Conservation (phyloP, 2,113 vertebrate genomes). For the Oostethus manadensis region DNA sequence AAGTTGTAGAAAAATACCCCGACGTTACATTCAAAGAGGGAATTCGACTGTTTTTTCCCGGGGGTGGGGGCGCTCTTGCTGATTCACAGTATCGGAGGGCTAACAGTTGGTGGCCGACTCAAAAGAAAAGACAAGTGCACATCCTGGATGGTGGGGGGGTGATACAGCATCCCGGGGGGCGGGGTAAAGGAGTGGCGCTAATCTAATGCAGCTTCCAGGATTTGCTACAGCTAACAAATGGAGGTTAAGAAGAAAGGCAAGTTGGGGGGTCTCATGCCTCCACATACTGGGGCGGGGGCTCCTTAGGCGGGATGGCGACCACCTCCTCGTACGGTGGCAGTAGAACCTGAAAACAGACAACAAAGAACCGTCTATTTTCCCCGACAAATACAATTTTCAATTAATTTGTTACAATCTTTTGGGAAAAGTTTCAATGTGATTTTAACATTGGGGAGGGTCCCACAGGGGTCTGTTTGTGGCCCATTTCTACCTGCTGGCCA, state of each 20-base stretch:
- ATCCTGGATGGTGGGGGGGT: constrained; percentile 25
- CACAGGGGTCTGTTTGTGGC: too few relatives aligned
- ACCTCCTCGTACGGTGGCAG: constrained; percentile 87
- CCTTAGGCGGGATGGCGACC: constrained; percentile 76
- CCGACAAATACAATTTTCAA: too few relatives aligned
- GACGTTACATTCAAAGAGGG: constrained; percentile 66
- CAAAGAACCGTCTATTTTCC: too few relatives aligned
- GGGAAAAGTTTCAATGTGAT: too few relatives aligned
- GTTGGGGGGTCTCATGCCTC: constrained; percentile 69
- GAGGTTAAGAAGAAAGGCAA: background rate
- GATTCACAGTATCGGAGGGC: constrained; percentile 62
- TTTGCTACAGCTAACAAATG: background rate
- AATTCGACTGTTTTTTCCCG: constrained; percentile 18
- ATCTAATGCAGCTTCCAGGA: constrained; percentile 20
- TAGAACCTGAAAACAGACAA: constrained; percentile 75
- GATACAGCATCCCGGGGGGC: constrained; percentile 15
- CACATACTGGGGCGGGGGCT: constrained; percentile 86
- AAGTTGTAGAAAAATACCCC: constrained; percentile 62
- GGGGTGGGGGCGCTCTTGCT: constrained; percentile 58
- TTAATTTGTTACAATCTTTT: too few relatives aligned
- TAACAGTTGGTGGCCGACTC: constrained; percentile 66
- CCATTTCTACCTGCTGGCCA: too few relatives aligned
- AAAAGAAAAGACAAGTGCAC: constrained; percentile 44
- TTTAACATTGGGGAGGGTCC: too few relatives aligned
- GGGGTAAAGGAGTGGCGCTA: constrained; percentile 21